Evolutionary conservation across 2,797 vertebrate species (phyloP).

Genomic region (Malacoraja senta): DNA sequence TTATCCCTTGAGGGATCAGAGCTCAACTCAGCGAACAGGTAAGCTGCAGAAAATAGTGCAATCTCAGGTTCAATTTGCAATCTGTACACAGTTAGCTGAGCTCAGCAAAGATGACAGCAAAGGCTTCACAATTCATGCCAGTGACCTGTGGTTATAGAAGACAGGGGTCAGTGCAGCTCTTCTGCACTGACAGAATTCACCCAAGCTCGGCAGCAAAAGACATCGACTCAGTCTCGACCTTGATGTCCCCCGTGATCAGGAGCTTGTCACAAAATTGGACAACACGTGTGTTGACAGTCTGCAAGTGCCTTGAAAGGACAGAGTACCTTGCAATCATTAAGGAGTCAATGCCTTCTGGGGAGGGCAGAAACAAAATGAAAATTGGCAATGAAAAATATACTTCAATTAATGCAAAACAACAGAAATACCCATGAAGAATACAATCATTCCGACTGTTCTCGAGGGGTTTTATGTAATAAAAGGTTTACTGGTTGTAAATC

Average conservation of each 20-base stretch:
- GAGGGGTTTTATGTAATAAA: neutral
- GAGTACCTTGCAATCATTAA: neutral
- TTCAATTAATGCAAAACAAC: neutral
- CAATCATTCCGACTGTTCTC: neutral
- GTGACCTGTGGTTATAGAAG: neutral
- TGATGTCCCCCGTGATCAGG: slow-evolving; percentile 14
- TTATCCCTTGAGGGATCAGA: neutral
- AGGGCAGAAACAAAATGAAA: neutral
- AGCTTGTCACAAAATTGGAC: neutral
- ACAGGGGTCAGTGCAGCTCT: neutral
- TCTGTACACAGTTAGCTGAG: neutral
- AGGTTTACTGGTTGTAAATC: neutral
- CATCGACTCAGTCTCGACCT: neutral
- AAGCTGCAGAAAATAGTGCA: neutral
- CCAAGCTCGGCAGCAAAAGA: neutral
- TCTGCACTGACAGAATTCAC: neutral
- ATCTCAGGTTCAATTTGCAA: neutral
- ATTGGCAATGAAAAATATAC: neutral
- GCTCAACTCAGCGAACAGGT: neutral
- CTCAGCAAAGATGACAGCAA: neutral
- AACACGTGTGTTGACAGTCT: neutral
- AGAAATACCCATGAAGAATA: neutral
- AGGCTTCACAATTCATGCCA: neutral
- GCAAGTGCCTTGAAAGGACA: neutral
- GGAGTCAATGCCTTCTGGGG: neutral